These are phyloP conservation scores for Cydia pomonella DNA, from an alignment of 1,140 invertebrate genomes.

Conservation along the genomic window DNA sequence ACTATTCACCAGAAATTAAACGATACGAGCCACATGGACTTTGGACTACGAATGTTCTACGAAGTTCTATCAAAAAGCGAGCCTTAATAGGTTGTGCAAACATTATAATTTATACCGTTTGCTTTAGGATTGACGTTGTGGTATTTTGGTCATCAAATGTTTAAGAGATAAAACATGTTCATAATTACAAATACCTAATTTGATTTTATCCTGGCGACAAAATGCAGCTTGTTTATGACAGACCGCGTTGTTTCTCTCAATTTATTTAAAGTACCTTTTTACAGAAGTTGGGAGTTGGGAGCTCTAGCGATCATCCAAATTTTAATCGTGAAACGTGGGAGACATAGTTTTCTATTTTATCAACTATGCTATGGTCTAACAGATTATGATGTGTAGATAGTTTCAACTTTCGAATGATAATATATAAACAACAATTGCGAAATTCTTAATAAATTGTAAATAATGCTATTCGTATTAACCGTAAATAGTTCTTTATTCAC, in stretches of 20 bases:
- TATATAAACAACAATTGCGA: background rate
- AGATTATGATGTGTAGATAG: background rate
- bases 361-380: background rate
- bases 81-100: slow-evolving; percentile 1
- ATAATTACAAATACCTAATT: background rate
- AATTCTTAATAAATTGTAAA: background rate
- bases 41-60: slow-evolving; percentile 16
- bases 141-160: background rate
- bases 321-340: background rate
- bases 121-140: background rate
- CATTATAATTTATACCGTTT: background rate
- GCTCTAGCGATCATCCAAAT: slow-evolving; percentile 12
- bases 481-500: background rate
- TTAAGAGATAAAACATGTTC: too few species aligned
- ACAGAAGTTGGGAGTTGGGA: background rate
- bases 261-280: background rate
- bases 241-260: background rate
- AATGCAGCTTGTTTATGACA: background rate
- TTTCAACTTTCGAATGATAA: too few species aligned
- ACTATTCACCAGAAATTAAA: slow-evolving; percentile 13
- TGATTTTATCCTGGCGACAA: background rate
- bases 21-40: slow-evolving; percentile 11
- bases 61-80: slow-evolving; percentile 4
- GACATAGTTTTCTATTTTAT: background rate
- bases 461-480: background rate